These are phyloP conservation scores for Pristionchus maxplancki DNA, from an alignment of 2,888 invertebrate genomes.

Conservation along the genomic window DNA sequence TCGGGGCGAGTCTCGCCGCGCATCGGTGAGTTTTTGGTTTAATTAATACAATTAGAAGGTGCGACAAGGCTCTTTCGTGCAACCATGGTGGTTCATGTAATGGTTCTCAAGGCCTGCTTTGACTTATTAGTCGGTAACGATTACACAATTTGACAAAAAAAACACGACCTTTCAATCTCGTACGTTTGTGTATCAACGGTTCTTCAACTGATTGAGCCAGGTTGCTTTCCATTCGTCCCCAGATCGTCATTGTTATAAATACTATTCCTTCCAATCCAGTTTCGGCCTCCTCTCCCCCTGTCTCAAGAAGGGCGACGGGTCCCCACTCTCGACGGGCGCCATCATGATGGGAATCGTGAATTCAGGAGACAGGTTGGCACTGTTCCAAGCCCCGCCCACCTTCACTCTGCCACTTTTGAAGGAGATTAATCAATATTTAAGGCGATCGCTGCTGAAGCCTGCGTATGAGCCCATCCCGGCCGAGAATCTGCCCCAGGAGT, in stretches of 20 bases:
- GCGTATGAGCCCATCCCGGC: conserved; percentile 66
- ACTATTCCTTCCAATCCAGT: conserved; percentile 14
- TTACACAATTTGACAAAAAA: too few relatives aligned
- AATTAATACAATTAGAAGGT: neutral
- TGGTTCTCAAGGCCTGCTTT: too few relatives aligned
- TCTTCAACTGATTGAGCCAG: neutral
- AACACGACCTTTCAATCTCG: too few relatives aligned
- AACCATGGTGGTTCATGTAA: too few relatives aligned
- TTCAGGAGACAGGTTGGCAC: neutral
- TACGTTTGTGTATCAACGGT: neutral
- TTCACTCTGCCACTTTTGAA: conserved; percentile 36
- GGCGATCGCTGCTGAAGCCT: conserved; percentile 55
- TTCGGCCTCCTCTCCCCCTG: conserved; percentile 53
- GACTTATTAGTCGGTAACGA: too few relatives aligned
- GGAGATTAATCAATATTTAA: conserved; percentile 46
- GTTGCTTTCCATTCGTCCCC: neutral
- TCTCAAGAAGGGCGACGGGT: conserved; percentile 53
- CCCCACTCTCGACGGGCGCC: conserved; percentile 39
- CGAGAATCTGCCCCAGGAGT: conserved; percentile 74
- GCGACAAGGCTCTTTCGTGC: too few relatives aligned
- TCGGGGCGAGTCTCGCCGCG: conserved; percentile 55
- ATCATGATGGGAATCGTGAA: conserved; percentile 21
- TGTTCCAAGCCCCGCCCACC: neutral
- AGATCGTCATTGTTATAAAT: neutral
- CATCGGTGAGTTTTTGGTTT: conserved; percentile 50